These are phyloP conservation scores for Lagopus muta DNA, from an alignment of 2,113 vertebrate species.

Conservation along the genomic window DNA sequence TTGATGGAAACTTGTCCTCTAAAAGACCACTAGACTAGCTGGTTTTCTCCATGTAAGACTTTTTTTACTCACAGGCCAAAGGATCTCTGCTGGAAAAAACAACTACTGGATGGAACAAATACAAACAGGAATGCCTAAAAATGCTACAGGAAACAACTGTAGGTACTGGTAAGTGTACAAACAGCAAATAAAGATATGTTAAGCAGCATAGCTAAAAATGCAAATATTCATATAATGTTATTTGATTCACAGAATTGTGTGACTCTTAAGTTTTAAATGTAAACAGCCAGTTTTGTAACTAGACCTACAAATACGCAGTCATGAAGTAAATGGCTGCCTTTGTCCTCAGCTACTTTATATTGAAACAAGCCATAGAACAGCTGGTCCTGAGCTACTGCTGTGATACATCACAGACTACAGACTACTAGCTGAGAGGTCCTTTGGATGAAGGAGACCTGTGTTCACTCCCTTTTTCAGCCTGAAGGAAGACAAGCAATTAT, in stretches of 20 bases:
- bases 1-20: background rate
- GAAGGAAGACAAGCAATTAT: background rate
- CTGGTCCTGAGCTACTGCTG: background rate
- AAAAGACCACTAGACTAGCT: background rate
- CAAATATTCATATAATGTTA: background rate
- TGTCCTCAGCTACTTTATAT: background rate
- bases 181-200: background rate
- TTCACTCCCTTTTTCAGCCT: background rate
- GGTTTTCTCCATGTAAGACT: background rate
- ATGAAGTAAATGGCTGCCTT: background rate
- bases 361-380: background rate
- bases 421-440: background rate
- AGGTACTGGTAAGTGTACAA: slow-evolving; percentile 76
- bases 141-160: slow-evolving; percentile 69
- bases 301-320: background rate
- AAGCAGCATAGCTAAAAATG: background rate
- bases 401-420: background rate
- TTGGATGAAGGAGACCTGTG: background rate
- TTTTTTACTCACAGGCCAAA: slow-evolving; percentile 77
- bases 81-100: slow-evolving; percentile 85
- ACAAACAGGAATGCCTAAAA: slow-evolving; percentile 86
- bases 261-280: background rate
- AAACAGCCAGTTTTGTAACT: background rate
- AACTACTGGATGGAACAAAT: slow-evolving; percentile 84
- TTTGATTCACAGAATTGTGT: background rate